Conservation (phyloP, 2,888 invertebrate species). For the Hypercompe scribonia region DNA sequence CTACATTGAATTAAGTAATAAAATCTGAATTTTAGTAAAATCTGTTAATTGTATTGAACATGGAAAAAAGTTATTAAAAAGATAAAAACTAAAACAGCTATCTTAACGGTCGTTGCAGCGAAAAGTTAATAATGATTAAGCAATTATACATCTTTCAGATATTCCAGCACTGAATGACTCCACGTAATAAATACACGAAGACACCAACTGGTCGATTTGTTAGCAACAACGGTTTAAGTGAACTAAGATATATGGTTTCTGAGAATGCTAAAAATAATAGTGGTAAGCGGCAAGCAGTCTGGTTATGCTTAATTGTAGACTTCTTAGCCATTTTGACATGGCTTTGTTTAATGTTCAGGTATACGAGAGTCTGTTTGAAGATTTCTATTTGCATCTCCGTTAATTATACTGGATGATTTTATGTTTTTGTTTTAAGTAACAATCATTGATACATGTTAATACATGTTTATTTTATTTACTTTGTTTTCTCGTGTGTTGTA, state of each 20-base stretch:
- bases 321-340: slow-evolving; percentile 17
- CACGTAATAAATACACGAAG: slow-evolving; percentile 5
- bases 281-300: slow-evolving; percentile 25
- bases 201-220: slow-evolving; percentile 13
- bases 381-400: slow-evolving; percentile 14
- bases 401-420: neutral
- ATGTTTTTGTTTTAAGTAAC: neutral
- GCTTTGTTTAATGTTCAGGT: slow-evolving; percentile 12
- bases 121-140: neutral
- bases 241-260: slow-evolving; percentile 21
- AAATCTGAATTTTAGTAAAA: too few relatives aligned
- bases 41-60: too few relatives aligned
- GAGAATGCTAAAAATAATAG: slow-evolving; percentile 20
- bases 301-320: slow-evolving; percentile 21
- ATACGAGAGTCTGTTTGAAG: slow-evolving; percentile 3
- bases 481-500: too few relatives aligned
- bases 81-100: neutral
- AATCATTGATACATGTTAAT: too few relatives aligned
- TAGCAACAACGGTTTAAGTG: slow-evolving; percentile 3
- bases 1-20: too few relatives aligned
- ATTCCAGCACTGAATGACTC: neutral
- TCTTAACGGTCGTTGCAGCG: neutral
- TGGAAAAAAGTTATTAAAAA: too few relatives aligned
- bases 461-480: too few relatives aligned
- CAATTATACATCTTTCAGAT: neutral